Conservation (phyloP, 2,888 invertebrate species). For the Ectobius pallidus region DNA sequence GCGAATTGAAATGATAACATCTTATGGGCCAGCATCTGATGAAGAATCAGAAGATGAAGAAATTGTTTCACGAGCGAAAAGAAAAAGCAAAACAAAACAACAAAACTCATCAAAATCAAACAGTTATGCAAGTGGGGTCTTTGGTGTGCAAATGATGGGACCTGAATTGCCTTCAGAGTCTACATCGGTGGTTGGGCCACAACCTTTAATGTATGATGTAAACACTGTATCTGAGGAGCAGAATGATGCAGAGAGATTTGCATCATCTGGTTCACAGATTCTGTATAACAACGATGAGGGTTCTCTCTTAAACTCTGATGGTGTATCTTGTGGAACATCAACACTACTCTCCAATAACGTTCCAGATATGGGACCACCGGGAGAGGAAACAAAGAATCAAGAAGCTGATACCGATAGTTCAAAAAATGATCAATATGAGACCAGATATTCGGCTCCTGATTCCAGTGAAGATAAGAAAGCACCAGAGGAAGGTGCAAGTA, state of each 20-base stretch:
- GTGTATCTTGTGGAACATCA: constrained; percentile 29
- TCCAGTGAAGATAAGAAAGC: constrained; percentile 33
- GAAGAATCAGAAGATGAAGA: constrained; percentile 59
- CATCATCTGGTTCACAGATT: constrained; percentile 11
- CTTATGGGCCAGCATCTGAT: constrained; percentile 61
- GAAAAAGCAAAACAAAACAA: constrained; percentile 42
- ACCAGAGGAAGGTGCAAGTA: not conserved
- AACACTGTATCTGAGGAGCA: not conserved
- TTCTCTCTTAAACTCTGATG: not conserved
- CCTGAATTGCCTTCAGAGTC: constrained; percentile 29
- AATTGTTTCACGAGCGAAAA: constrained; percentile 48
- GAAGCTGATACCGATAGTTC: constrained; percentile 11
- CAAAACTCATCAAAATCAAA: not conserved
- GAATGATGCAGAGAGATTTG: not conserved
- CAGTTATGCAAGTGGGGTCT: not conserved
- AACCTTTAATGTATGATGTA: not conserved
- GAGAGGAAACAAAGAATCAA: constrained; percentile 27
- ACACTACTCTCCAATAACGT: constrained; percentile 32
- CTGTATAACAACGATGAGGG: constrained; percentile 3
- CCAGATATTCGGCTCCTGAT: constrained; percentile 33
- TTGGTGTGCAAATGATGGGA: constrained; percentile 8
- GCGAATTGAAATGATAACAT: constrained; percentile 64
- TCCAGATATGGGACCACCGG: constrained; percentile 41
- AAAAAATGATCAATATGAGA: constrained; percentile 22
- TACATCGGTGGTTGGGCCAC: constrained; percentile 28